phyloP scores from a whole-genome alignment of 2,888 invertebrate species.

The Hypsopygia costalis region DNA sequence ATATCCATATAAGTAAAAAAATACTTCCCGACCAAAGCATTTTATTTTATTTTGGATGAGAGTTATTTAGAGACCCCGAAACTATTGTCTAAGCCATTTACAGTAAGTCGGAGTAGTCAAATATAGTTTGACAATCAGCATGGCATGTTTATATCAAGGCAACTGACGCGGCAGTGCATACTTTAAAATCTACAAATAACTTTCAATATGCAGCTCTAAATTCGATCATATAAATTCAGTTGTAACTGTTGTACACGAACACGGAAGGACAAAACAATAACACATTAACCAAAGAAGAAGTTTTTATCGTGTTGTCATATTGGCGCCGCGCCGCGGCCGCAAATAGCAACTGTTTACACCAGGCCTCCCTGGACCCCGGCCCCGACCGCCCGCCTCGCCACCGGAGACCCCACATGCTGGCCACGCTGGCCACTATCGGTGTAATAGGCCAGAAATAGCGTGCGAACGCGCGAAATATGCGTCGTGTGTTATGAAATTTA shows the following conservation, averaged over 20 bases:
- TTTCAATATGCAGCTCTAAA: too few species aligned
- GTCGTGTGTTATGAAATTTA: slow-evolving; percentile 27
- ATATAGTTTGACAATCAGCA: too few species aligned
- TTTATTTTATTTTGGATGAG: too few species aligned
- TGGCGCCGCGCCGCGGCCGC: slow-evolving; percentile 30
- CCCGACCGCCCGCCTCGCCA: slow-evolving; percentile 5
- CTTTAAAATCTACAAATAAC: too few species aligned
- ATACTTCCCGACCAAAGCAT: too few species aligned
- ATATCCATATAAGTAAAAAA: too few species aligned
- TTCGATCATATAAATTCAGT: too few species aligned
- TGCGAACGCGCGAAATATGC: slow-evolving; percentile 23
- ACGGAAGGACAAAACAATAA: not conserved
- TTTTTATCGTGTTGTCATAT: slow-evolving; percentile 29
- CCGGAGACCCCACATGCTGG: not conserved
- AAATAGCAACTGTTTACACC: slow-evolving; percentile 40
- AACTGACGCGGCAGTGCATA: too few species aligned
- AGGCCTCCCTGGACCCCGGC: slow-evolving; percentile 12
- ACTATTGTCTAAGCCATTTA: too few species aligned
- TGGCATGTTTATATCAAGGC: too few species aligned
- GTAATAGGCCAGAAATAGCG: slow-evolving; percentile 27
- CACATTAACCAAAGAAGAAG: slow-evolving; percentile 14
- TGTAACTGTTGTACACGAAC: not conserved
- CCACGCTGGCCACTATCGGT: slow-evolving; percentile 6
- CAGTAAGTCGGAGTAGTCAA: too few species aligned
- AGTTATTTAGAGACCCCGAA: too few species aligned